A percentile compares a stretch with the other conserved stretches of the same genome.
These are phyloP conservation scores for Laspeyria flexula DNA, from an alignment of 2,888 invertebrate genomes.

Conservation along the genomic window DNA sequence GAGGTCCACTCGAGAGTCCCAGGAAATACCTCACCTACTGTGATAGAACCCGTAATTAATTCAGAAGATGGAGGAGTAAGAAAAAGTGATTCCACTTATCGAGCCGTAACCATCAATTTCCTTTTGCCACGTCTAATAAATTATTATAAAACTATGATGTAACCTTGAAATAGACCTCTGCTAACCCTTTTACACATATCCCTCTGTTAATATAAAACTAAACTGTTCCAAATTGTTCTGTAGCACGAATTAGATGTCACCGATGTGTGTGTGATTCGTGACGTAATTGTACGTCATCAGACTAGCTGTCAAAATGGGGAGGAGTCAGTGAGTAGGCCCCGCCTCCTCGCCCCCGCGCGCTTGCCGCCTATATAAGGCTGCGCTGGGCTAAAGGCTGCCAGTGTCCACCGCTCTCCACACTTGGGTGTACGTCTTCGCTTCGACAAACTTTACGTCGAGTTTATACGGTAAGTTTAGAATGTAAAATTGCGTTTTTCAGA, in stretches of 20 bases:
- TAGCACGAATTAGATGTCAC: too few species aligned
- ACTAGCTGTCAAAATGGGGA: slow-evolving; percentile 69
- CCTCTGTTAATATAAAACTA: too few species aligned
- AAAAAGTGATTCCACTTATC: too few species aligned
- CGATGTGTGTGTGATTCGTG: slow-evolving; percentile 30
- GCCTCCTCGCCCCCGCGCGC: slow-evolving; percentile 60
- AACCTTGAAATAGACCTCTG: too few species aligned
- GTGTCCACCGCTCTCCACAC: slow-evolving; percentile 49
- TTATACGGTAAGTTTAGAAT: slow-evolving; percentile 69
- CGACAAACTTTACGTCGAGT: slow-evolving; percentile 72
- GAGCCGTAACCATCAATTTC: too few species aligned
- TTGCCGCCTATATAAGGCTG: slow-evolving; percentile 67
- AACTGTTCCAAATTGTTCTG: not conserved
- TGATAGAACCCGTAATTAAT: too few species aligned
- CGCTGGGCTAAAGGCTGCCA: slow-evolving; percentile 48
- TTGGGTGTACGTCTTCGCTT: slow-evolving; percentile 48
- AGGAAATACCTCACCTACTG: too few species aligned
- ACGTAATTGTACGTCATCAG: slow-evolving; percentile 59
- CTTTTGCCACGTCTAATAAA: too few species aligned
- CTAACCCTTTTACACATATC: not conserved
- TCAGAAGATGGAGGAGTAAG: too few species aligned
- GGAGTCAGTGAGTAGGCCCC: slow-evolving; percentile 67
- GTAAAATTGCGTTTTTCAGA: slow-evolving; percentile 1
- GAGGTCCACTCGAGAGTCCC: too few species aligned
- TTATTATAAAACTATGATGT: too few species aligned